Evolutionary conservation across 2,888 invertebrate species (phyloP).

Genomic region (Argyresthia albistria): DNA sequence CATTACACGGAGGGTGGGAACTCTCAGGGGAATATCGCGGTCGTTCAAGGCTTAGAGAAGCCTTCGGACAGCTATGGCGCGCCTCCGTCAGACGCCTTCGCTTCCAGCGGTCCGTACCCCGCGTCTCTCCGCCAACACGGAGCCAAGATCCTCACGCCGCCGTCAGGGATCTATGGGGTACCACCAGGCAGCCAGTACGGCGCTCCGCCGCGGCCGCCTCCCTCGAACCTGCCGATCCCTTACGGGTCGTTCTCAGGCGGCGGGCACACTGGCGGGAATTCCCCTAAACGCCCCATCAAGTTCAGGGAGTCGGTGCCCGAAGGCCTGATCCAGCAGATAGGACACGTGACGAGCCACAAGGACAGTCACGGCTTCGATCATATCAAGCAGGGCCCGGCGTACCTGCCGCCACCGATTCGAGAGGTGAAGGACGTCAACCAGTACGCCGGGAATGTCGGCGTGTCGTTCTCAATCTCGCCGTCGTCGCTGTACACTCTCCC

Average conservation of each 20-base stretch:
- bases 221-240: conserved; percentile 46
- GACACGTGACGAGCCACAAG: conserved; percentile 74
- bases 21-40: not conserved
- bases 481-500: conserved; percentile 68
- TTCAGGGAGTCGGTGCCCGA: conserved; percentile 83
- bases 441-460: conserved; percentile 33
- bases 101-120: conserved; percentile 43
- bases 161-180: conserved; percentile 75
- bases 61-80: conserved; percentile 47
- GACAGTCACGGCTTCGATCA: conserved; percentile 73
- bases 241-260: conserved; percentile 59
- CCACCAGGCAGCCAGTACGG: conserved; percentile 69
- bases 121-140: conserved; percentile 49
- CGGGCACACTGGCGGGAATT: conserved; percentile 47
- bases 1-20: conserved; percentile 51
- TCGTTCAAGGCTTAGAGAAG: conserved; percentile 11
- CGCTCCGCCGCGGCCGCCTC: conserved; percentile 39
- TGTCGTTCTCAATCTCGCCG: conserved; percentile 61
- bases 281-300: conserved; percentile 75
- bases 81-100: conserved; percentile 57
- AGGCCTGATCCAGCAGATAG: conserved; percentile 78
- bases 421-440: conserved; percentile 62
- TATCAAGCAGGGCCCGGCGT: conserved; percentile 59
- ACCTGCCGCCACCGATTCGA: conserved; percentile 77
- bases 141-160: conserved; percentile 70